These are phyloP conservation scores for Antechinus stuartii DNA, from an alignment of 2,113 vertebrate genomes.

Conservation along the genomic window DNA sequence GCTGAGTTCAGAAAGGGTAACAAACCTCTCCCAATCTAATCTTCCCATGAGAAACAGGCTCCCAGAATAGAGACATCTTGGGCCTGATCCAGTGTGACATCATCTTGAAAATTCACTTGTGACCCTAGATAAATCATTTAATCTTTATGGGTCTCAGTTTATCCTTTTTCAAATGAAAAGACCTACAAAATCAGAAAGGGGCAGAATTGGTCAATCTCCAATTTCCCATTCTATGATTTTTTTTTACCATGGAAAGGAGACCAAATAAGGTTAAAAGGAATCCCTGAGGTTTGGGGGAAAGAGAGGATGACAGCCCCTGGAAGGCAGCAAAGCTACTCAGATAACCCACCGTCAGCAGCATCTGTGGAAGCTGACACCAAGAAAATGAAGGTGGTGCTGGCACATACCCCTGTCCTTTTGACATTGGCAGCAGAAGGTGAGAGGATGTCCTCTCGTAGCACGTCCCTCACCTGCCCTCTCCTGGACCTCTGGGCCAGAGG, in stretches of 20 bases:
- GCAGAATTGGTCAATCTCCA: background rate
- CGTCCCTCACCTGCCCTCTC: rapidly evolving
- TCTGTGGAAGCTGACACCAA: background rate
- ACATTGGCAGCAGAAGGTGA: rapidly evolving
- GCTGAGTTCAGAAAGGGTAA: background rate
- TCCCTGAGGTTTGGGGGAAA: background rate
- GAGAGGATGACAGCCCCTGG: background rate
- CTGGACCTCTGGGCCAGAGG: background rate
- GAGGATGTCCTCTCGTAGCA: rapidly evolving
- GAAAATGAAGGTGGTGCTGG: background rate
- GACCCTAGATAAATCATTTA: background rate
- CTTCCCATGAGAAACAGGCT: background rate
- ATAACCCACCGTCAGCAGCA: background rate
- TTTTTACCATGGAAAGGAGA: background rate
- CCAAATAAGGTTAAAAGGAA: background rate
- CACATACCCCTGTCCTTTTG: background rate
- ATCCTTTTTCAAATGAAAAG: background rate
- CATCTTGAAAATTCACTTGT: background rate
- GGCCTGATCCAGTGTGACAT: background rate
- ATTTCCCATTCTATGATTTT: background rate
- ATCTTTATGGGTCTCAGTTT: background rate
- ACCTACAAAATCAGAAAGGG: background rate
- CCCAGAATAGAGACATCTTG: background rate
- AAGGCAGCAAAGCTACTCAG: background rate
- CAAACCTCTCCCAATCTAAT: background rate